phyloP scores from a whole-genome alignment of 2,888 invertebrate genomes.

The Thera britannica region DNA sequence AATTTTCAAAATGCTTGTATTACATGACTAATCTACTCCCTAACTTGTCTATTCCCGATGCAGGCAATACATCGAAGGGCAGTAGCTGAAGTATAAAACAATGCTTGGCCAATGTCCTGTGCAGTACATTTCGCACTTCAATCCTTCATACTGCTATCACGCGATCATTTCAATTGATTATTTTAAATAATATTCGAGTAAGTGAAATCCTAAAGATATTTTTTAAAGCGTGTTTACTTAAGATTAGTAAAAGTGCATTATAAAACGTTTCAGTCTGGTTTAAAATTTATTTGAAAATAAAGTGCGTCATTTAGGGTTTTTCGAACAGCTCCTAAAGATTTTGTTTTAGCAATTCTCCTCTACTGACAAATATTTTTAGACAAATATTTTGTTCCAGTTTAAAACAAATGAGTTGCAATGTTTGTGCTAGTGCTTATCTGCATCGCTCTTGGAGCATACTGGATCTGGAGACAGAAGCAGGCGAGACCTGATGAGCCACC shows the following conservation, averaged over 20 bases:
- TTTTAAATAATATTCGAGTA: slow-evolving; percentile 25
- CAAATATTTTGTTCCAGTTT: slow-evolving; percentile 22
- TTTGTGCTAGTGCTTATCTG: slow-evolving; percentile 51
- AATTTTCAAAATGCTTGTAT: background rate
- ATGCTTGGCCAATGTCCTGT: slow-evolving; percentile 42
- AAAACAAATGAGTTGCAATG: slow-evolving; percentile 46
- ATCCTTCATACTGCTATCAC: slow-evolving; percentile 6
- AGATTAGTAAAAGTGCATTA: background rate
- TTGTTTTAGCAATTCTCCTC: too few relatives aligned
- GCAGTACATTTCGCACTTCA: slow-evolving; percentile 42
- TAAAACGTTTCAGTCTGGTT: background rate
- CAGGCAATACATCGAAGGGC: slow-evolving; percentile 17
- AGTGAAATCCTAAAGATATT: slow-evolving; percentile 12
- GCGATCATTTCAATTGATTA: slow-evolving; percentile 28
- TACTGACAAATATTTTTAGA: background rate
- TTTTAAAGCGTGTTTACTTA: background rate
- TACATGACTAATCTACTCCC: background rate
- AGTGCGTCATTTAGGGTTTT: too few relatives aligned
- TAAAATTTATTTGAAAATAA: too few relatives aligned
- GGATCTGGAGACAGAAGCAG: slow-evolving; percentile 49
- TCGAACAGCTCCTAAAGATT: too few relatives aligned
- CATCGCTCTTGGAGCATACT: slow-evolving; percentile 49
- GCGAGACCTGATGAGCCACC: slow-evolving; percentile 58
- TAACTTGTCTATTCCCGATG: slow-evolving; percentile 10
- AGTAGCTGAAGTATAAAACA: slow-evolving; percentile 40